A percentile compares a stretch with the other conserved stretches of the same genome.
Conservation (phyloP, 37 sponge, comb jelly and placozoan genomes). For the Cliona cf. orientalis region DNA sequence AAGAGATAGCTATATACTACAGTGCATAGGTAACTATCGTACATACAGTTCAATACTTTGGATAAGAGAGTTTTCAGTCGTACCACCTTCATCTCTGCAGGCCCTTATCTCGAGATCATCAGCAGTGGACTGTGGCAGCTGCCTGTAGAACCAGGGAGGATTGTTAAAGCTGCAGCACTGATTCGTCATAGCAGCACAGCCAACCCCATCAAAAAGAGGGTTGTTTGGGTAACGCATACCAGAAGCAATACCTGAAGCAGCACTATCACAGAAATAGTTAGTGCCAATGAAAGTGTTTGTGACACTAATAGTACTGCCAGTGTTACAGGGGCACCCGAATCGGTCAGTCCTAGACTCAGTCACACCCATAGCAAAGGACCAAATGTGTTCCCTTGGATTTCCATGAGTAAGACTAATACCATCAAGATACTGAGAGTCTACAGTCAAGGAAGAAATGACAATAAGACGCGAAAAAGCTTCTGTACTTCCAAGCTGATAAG, state of each 20-base stretch:
- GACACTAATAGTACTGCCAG: not conserved
- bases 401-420: constrained; percentile 44
- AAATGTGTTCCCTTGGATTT: constrained; percentile 18
- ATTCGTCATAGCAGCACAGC: constrained; percentile 11
- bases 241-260: not conserved
- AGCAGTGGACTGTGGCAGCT: not conserved
- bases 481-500: constrained; percentile 28
- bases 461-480: constrained; percentile 9
- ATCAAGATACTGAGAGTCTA: constrained; percentile 28
- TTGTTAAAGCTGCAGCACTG: constrained; percentile 12
- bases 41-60: constrained; percentile 31
- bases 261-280: constrained; percentile 30
- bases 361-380: constrained; percentile 32
- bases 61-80: constrained; percentile 27
- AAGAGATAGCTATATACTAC: too few species aligned
- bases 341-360: not conserved
- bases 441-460: not conserved
- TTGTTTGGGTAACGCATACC: not conserved
- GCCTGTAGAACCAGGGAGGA: constrained; percentile 42
- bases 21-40: too few species aligned
- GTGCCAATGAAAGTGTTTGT: constrained; percentile 2
- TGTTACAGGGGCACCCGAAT: not conserved
- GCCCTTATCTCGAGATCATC: constrained; percentile 50
- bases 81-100: constrained; percentile 9
- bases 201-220: constrained; percentile 50